Percentiles rank a stretch among this genome's conserved stretches.
Evolutionary conservation across 2,888 invertebrate genomes (phyloP).

Genomic region (Cyrtodaria siliqua): DNA sequence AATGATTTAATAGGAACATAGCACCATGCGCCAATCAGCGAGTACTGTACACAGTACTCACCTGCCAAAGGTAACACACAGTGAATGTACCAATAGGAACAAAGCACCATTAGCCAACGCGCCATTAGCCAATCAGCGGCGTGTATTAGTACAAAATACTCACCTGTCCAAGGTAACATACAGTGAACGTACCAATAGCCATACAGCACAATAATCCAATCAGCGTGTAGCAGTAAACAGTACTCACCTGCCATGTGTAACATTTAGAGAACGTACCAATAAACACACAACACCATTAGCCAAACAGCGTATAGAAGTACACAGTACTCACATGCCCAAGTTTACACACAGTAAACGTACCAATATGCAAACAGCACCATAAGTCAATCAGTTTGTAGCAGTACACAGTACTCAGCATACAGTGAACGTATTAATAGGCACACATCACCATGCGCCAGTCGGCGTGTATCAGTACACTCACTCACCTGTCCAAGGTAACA

Average conservation of each 20-base stretch:
- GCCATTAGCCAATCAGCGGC: no score
- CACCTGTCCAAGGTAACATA: no score
- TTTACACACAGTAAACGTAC: conserved; percentile 45
- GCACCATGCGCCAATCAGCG: conserved; percentile 68
- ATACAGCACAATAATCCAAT: no score
- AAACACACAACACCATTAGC: background rate
- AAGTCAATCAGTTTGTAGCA: conserved; percentile 42
- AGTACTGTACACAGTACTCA: conserved; percentile 61
- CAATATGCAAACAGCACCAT: no score
- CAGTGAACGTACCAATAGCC: no score
- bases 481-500: no score
- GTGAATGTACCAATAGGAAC: conserved; percentile 40
- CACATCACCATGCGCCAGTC: no score
- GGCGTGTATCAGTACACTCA: no score
- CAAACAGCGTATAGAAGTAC: conserved; percentile 35
- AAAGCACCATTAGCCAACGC: background rate
- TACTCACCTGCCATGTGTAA: conserved; percentile 52
- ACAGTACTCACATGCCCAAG: conserved; percentile 48
- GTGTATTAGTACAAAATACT: conserved; percentile 41
- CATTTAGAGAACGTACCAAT: conserved; percentile 49
- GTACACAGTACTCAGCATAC: no score
- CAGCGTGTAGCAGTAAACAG: no score
- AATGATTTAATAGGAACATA: conserved; percentile 67
- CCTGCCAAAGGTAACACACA: conserved; percentile 50
- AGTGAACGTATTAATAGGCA: no score